Evolutionary conservation across 2,113 vertebrate genomes (phyloP), one percentile per base, ranked within the genome.

Genomic region (Arothron firmamentum): DNA sequence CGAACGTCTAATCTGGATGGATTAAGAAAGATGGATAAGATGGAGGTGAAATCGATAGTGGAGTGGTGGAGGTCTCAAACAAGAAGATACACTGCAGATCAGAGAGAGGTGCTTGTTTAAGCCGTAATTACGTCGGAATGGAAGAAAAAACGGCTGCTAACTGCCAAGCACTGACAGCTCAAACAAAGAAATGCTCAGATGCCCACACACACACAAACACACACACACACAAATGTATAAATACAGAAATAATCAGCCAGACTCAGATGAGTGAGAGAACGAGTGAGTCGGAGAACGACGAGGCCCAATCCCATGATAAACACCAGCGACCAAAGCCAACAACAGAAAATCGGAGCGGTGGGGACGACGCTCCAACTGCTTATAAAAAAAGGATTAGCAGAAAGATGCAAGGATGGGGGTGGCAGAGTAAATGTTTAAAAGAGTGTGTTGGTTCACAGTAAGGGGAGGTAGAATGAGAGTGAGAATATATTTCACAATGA

Each of bases 161-260:
- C 25, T 28, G 25, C 25, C 25, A 28, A 28, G 25, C 4, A 5
- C 25, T 28, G 25, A 38, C 34, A 38, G 34, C 34, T 38, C 34
- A 38, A 38, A 38, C 34, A 38, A 38, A 38, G 34, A 38, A 38
- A 38, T 38, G 34, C 34, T 12, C 34, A 38, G 9, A 28, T 13
- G 13, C 45, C 11, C 5, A 47, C 45, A 2, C 45, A 46, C 23
- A 49, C 46, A 28, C 54, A 50, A 25, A 51, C 18, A 19, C 53
- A 47, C 47, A 52, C 52, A 58, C 53, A 67, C 19, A 21, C 49
- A 52, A 31, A 59, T 49, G 59, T 47, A 65, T 43, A 48, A 18
- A 31, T 28, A 57, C 5, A 34, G 3, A 47, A 21, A 45, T 64
- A 66, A 78, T 83, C 75, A 76, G 79, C 80, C 80, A 85, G 34